Base-by-base conservation (phyloP, 2,797 vertebrate genomes). In the Perdix hodgsoniae region DNA sequence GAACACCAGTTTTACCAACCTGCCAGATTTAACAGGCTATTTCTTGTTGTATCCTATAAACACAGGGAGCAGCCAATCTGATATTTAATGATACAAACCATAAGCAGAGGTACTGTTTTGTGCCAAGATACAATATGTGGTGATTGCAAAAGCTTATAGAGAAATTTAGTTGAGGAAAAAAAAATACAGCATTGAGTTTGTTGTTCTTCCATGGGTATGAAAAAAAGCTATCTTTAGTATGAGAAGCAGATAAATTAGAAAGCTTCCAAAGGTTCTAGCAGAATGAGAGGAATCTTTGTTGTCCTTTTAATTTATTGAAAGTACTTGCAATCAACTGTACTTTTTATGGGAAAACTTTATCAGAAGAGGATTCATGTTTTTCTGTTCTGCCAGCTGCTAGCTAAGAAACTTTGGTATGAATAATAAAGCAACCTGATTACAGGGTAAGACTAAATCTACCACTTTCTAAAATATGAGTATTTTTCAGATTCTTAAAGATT, bases 1-100 rank as follows among this genome's bases (percentile, higher is more conserved):
- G 47, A 84, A 65, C 88, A 90, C 65, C 87, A 82, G 80, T 92
- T 96, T 69, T 90, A 96, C 87, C 89, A 92, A 92, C 66, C 91
- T 94, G 94, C 84, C 92, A 95, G 91, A 96, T 87, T 70, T 90
- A 96, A 95, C 96, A 96, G 94, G 94, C 94, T 95, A 94, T 94
- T 96, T 96, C 94, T 95, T 96, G 95, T 91, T 96, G 86, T 88
- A 95, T 84, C 71, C 92, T 82, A 95, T 82, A 95, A 96, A 96
- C 92, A 96, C 74, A 87, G 66, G 4, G 72, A 95, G 88, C 78
- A 94, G 94, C 95, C 95, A 96, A 96, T 96, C 95, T 96, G 93
- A 96, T 96, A 96, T 91, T 77, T 91, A 95, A 91, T 95, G 84
- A 96, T 93, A 92, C 86, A 96, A 96, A 95, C 94, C 89, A 91